These are phyloP conservation scores for Melangyna quadrimaculata DNA, from an alignment of 2,888 invertebrate species.

Conservation along the genomic window DNA sequence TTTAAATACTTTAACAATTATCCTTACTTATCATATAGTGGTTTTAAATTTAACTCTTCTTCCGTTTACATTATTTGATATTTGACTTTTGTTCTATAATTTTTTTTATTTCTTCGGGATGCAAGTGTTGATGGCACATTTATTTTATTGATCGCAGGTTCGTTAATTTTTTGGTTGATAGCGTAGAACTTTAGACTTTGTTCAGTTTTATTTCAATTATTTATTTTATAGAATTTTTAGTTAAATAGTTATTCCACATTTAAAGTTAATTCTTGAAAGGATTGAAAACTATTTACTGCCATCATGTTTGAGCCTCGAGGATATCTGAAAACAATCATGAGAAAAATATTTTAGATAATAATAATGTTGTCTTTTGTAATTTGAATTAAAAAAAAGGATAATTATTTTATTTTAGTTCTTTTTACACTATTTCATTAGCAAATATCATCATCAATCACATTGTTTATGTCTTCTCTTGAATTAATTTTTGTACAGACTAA, in stretches of 20 bases:
- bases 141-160: constrained; percentile 54
- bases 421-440: no score
- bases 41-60: background rate
- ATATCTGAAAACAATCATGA: constrained; percentile 26
- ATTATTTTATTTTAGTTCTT: no score
- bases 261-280: constrained; percentile 1
- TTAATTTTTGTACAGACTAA: no score
- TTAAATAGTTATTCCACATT: constrained; percentile 16
- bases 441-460: no score
- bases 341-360: background rate
- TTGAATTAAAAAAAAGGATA: no score
- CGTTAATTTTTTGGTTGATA: constrained; percentile 54
- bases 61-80: constrained; percentile 53
- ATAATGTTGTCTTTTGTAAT: background rate
- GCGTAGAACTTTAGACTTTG: constrained; percentile 44
- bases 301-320: constrained; percentile 25
- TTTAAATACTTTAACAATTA: constrained; percentile 23
- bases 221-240: constrained; percentile 21
- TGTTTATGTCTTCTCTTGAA: no score
- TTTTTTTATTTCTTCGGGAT: constrained; percentile 44
- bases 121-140: constrained; percentile 64
- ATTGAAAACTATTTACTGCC: constrained; percentile 34
- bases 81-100: constrained; percentile 45
- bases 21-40: constrained; percentile 51
- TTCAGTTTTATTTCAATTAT: constrained; percentile 8